Evolutionary conservation across 2,797 vertebrate species (phyloP), one percentile per base, ranked within the genome.

Genomic region (Lates japonicus): DNA sequence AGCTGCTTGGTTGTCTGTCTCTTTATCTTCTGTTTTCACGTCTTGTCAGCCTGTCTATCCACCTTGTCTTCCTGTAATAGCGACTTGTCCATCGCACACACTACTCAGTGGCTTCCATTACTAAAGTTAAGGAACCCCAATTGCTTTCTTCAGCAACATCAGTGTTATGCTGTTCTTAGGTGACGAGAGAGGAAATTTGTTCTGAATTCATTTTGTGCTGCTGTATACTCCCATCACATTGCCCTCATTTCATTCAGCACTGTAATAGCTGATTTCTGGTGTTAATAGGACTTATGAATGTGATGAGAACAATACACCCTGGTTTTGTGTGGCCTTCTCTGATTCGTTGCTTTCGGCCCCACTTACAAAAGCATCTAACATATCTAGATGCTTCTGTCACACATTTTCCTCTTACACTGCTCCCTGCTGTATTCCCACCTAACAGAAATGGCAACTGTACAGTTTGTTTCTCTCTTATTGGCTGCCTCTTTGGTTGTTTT

Each of bases 401-500:
- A 13, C 31, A 55, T 46, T 51, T 20, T 12, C 11, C 4, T 59
- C 48, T 48, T 5, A n/a, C 7, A 44, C 16, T 2, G 0, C 55
- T 63, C 49, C 49, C 57, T 22, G 0, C 29, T 19, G 19, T 17
- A 25, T 59, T 12, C 16, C 17, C 46, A 7, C 33, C 10, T 11
- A 44, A 55, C 29, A 49, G 49, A 42, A 68, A n/a, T n/a, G n/a
- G n/a, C n/a, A 86, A 76, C 90, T 81, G 75, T 83, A 82, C 84
- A 83, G 71, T 87, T 88, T 88, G 72, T 81, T 83, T 80, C 72
- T 70, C 46, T 90, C 74, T 83, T 81, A 82, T 60, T 94, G 90
- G 92, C 90, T 86, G 81, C 88, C 84, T 88, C 83, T 75, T 35
- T 71, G 83, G 86, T 89, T 93, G 86, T 92, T 93, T 93, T 93